phyloP scores from a whole-genome alignment of 2,113 vertebrate genomes.

The Hemicordylus capensis region DNA sequence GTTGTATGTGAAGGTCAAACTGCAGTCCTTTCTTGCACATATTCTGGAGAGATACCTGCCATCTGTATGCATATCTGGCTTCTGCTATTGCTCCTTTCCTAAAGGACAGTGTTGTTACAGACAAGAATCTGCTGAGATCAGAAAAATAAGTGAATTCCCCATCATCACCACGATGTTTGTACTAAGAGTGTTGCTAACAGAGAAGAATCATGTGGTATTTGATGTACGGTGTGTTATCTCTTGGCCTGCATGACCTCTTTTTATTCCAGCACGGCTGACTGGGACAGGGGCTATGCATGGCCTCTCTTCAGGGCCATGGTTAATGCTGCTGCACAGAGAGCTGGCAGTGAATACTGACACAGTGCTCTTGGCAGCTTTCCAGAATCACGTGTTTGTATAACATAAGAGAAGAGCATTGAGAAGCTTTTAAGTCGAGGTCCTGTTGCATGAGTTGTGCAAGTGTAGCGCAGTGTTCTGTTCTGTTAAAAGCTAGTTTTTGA shows the following conservation, averaged over 20 bases:
- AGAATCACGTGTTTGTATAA: background rate
- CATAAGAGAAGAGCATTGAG: background rate
- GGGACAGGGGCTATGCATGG: background rate
- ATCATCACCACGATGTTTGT: background rate
- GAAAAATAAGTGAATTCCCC: background rate
- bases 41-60: background rate
- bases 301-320: background rate
- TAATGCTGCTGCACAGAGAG: background rate
- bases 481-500: conserved; percentile 1
- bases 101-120: background rate
- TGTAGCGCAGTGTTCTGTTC: background rate
- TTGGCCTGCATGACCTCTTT: background rate
- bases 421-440: background rate
- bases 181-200: background rate
- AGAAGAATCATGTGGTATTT: background rate
- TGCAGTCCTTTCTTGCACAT: background rate
- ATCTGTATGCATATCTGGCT: background rate
- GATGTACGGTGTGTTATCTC: background rate
- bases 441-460: background rate
- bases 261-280: background rate
- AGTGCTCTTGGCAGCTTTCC: background rate
- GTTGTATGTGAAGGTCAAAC: background rate
- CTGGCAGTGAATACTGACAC: background rate
- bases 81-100: background rate
- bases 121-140: background rate